phyloP scores from a whole-genome alignment of 2,888 invertebrate species.

The Erebia ligea region DNA sequence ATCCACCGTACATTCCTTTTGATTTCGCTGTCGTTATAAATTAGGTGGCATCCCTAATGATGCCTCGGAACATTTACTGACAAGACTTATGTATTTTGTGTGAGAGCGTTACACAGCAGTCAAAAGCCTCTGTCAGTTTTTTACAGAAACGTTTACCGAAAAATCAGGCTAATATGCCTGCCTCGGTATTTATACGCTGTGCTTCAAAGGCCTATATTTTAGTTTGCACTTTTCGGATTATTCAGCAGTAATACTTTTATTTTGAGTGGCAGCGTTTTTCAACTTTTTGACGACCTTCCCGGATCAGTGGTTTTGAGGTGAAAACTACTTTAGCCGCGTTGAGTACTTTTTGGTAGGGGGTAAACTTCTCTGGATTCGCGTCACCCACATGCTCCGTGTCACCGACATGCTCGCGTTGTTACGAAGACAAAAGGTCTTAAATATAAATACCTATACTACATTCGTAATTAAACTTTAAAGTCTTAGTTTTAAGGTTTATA shows the following conservation, averaged over 20 bases:
- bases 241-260: slow-evolving; percentile 5
- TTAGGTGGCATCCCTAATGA: slow-evolving; percentile 15
- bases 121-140: slow-evolving; percentile 28
- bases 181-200: slow-evolving; percentile 13
- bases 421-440: too few relatives aligned
- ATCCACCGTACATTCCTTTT: too few relatives aligned
- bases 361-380: too few relatives aligned
- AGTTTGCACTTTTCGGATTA: slow-evolving; percentile 10
- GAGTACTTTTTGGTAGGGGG: too few relatives aligned
- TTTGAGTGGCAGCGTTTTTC: background rate
- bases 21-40: background rate
- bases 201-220: slow-evolving; percentile 8
- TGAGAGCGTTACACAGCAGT: slow-evolving; percentile 27
- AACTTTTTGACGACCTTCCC: background rate
- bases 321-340: too few relatives aligned
- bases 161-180: slow-evolving; percentile 20
- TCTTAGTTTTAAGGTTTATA: too few relatives aligned
- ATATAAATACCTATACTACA: too few relatives aligned
- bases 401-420: too few relatives aligned
- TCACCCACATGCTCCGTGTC: too few relatives aligned
- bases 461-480: too few relatives aligned
- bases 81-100: slow-evolving; percentile 26
- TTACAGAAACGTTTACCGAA: slow-evolving; percentile 17
- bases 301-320: too few relatives aligned
- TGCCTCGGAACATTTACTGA: slow-evolving; percentile 14